A percentile compares a stretch with the other conserved stretches of the same genome.
These are phyloP conservation scores for Lacerta agilis DNA, from an alignment of 2,797 vertebrate species.

Conservation along the genomic window DNA sequence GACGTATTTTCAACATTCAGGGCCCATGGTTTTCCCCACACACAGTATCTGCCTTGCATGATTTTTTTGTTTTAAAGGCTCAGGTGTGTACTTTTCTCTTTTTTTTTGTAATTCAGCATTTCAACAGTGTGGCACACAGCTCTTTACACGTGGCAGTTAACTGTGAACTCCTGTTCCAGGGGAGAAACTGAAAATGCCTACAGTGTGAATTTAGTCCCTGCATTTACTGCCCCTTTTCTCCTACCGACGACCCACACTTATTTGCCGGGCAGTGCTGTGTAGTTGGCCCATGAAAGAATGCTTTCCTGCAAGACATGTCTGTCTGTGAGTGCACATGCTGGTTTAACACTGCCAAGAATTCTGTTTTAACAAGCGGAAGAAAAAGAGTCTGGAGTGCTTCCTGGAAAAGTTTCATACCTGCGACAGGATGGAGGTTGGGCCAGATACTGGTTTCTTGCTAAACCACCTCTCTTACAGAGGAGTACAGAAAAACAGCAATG, in stretches of 20 bases:
- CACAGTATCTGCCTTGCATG: neutral
- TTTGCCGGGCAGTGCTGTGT: neutral
- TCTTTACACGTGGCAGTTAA: neutral
- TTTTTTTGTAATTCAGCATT: constrained; percentile 10
- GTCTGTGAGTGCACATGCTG: neutral
- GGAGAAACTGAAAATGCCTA: neutral
- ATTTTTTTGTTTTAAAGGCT: neutral
- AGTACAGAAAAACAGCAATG: constrained; percentile 8
- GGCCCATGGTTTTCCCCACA: neutral
- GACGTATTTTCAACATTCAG: neutral
- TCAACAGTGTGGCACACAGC: neutral
- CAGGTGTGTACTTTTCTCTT: neutral
- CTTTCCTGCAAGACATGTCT: neutral
- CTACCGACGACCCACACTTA: neutral
- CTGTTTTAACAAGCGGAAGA: neutral
- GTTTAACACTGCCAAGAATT: neutral
- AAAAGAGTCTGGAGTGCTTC: neutral
- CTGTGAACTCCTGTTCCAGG: neutral
- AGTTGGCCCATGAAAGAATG: neutral
- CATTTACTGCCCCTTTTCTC: neutral
- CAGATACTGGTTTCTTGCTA: neutral
- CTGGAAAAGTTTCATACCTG: constrained; percentile 55
- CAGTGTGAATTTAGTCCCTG: constrained; percentile 24
- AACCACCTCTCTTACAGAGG: neutral
- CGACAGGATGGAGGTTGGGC: neutral